Evolutionary conservation across 2,888 invertebrate genomes (phyloP), one percentile per base, ranked within the genome.

Genomic region (Autographa pulchrina): DNA sequence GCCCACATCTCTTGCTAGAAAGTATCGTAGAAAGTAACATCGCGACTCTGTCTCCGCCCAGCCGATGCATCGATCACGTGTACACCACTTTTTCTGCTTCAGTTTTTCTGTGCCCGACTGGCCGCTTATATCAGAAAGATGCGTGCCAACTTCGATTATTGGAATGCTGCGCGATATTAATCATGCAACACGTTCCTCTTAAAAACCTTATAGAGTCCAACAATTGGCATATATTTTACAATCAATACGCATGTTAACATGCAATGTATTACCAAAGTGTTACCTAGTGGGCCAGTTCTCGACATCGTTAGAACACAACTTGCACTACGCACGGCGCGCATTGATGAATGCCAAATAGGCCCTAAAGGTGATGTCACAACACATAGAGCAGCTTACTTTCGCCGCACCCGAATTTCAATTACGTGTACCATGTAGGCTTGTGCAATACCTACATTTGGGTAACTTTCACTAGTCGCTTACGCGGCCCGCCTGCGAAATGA

Each of bases 21-120:
- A 96, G 96, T 95, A 93, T 94, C 88, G 91, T 96, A 94, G 96
- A 96, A 96, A 96, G 96, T 96, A 96, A 96, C 92, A 95, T 93
- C 92, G 92, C 88, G 88, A 90, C 88, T 87, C 90, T 89, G 91
- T 92, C 93, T 92, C 89, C 91, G 91, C 88, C 88, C 91, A 88
- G 90, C 85, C 89, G 91, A 92, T 92, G 92, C 92, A 91, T 91
- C 90, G 90, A 94, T 94, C 93, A 93, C 92, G 92, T 91, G 90
- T 91, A 86, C 70, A 77, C 78, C 81, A 87, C 88, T 92, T 93
- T 94, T 92, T 90, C 86, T 91, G 85, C 84, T 81, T 84, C 80
- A 85, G 75, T 90, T 93, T 92, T 92, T 86, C 78, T 71, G 59
- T 35, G 68, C 71, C 69, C 75, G 76, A 77, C 79, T 83, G 81